Base-by-base conservation (phyloP, 2,888 invertebrate species). In the Caenorhabditis sp. region DNA sequence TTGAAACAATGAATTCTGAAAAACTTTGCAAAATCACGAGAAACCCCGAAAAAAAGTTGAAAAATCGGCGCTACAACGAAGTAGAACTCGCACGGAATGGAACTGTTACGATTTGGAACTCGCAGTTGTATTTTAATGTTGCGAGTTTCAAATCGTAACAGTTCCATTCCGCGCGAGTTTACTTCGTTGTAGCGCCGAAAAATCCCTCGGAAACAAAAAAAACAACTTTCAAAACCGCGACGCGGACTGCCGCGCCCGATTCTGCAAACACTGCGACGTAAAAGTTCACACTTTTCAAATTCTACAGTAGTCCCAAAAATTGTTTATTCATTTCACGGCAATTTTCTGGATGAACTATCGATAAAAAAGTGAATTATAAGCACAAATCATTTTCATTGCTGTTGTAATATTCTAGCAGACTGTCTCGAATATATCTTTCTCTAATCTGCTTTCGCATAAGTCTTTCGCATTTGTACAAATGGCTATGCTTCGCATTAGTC, bases 371-470 rank as follows among this genome's bases (percentile, higher is more conserved):
- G 35, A 13, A 20, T 11, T 15, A 32, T 15, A 6, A 56, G 9
- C 17, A 24, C 15, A 39, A 13, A 13, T n/a, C 6, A 24, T 5
- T 32, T 17, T 41, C 22, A 35, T 5, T 30, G 27, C 39, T 37
- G 11, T 26, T 24, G n/a, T 30, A 63, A 24, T 2, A 20, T n/a
- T 32, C 24, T 7, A 35, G 5, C 13, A 22, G 55, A 41, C 39
- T 39, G 17, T 56, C 35, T n/a, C 37, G 39, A 26, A 39, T 37
- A 13, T 56, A 66, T 17, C 39, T 27, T n/a, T 66, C 66, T 66
- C 66, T 56, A n/a, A 66, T 48, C n/a, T 66, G 46, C n/a, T 48
- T 56, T 11, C 66, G 35, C 56, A 66, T 56, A 1, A 39, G 26
- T 7, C 66, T 37, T 32, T 66, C 66, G 15, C 6, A 15, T 3